phyloP scores from a whole-genome alignment of 2,113 vertebrate species.

The Clinocottus analis region DNA sequence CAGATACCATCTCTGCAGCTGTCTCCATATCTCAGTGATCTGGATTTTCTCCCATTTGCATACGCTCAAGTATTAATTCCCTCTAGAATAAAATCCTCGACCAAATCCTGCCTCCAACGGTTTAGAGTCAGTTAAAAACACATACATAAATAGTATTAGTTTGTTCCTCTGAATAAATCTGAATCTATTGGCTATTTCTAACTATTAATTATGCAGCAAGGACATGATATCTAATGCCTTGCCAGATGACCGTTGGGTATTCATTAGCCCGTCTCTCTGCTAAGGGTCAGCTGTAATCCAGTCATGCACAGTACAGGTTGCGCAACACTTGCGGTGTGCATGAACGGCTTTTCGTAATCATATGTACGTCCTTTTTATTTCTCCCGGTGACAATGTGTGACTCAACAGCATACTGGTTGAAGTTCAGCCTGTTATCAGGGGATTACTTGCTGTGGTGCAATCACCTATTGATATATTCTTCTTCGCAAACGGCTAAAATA shows the following conservation, averaged over 20 bases:
- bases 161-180: conserved; percentile 9
- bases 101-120: not conserved
- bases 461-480: not conserved
- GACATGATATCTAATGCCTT: conserved; percentile 19
- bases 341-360: not conserved
- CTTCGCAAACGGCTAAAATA: conserved; percentile 8
- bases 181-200: conserved; percentile 4
- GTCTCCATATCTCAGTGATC: conserved; percentile 33
- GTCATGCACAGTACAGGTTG: not conserved
- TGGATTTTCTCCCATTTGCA: conserved; percentile 25
- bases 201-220: conserved; percentile 30
- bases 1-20: conserved; percentile 41
- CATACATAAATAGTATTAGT: conserved; percentile 2
- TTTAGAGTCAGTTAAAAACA: not conserved
- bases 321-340: not conserved
- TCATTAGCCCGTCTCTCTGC: conserved; percentile 15
- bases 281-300: not conserved
- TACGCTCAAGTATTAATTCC: not conserved
- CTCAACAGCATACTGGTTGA: not conserved
- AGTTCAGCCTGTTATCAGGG: conserved; percentile 6
- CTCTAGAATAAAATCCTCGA: not conserved
- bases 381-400: not conserved
- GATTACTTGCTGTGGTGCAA: conserved; percentile 20
- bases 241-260: conserved; percentile 18
- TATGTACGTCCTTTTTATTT: not conserved